Evolutionary conservation across 92 coral and sea anemone genomes (phyloP).

Genomic region (Parazoanthus atlanticus): DNA sequence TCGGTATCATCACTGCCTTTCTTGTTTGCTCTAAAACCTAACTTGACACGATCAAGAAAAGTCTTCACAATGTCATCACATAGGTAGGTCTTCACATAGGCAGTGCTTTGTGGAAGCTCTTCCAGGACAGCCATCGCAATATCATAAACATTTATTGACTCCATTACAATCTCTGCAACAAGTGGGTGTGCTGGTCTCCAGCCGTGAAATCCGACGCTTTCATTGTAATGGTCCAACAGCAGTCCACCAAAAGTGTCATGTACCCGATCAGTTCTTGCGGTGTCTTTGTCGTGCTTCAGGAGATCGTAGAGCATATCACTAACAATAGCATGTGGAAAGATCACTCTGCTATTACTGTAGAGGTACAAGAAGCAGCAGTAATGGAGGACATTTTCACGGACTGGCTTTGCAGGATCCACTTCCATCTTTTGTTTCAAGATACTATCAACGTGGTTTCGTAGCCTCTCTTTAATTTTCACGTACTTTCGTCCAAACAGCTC

Average conservation of each 20-base stretch:
- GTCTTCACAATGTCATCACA: conserved; percentile 47
- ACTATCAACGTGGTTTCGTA: conserved; percentile 53
- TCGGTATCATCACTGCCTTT: not conserved
- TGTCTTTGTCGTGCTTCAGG: conserved; percentile 15
- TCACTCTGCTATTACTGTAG: conserved; percentile 57
- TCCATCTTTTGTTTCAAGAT: conserved; percentile 37
- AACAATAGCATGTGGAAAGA: conserved; percentile 57
- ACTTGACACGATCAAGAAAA: conserved; percentile 47
- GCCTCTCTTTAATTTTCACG: conserved; percentile 53
- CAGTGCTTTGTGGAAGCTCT: conserved; percentile 12
- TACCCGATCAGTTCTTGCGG: conserved; percentile 29
- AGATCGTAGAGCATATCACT: conserved; percentile 48
- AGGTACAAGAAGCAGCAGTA: conserved; percentile 60
- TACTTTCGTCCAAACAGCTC: conserved; percentile 63
- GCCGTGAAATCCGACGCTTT: conserved; percentile 54
- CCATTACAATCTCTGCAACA: conserved; percentile 60
- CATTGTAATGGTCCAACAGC: conserved; percentile 59
- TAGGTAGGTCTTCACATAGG: conserved; percentile 53
- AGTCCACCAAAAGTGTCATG: conserved; percentile 65
- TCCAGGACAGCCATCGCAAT: conserved; percentile 41
- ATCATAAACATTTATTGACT: conserved; percentile 26
- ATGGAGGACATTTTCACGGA: conserved; percentile 50
- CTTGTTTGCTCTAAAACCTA: conserved; percentile 24
- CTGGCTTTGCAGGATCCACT: conserved; percentile 12
- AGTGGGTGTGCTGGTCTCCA: conserved; percentile 75